Percentiles rank a stretch among this genome's conserved stretches.
phyloP scores from a whole-genome alignment of 2,113 vertebrate species.

The Malurus melanocephalus region DNA sequence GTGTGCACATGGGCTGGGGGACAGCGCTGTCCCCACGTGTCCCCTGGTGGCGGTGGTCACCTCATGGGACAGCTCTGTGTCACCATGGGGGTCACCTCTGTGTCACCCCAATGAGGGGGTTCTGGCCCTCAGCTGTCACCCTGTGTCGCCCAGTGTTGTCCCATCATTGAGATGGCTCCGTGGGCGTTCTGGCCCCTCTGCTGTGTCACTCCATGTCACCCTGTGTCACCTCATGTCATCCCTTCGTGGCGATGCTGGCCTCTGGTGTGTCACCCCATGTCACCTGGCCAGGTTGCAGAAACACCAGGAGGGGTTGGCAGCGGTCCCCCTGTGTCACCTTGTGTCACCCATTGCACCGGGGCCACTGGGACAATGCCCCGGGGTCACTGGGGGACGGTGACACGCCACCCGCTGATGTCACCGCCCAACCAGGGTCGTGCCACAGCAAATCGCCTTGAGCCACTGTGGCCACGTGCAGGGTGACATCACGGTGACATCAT shows the following conservation, averaged over 20 bases:
- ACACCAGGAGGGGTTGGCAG: fast-evolving
- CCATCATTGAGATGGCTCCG: no score
- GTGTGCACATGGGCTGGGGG: neutral
- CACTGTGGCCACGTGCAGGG: fast-evolving
- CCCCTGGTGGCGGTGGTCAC: no score
- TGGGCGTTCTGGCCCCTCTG: neutral
- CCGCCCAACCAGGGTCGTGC: fast-evolving
- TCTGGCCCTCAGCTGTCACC: neutral
- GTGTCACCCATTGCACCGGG: neutral
- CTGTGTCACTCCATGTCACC: neutral
- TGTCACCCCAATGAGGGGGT: neutral
- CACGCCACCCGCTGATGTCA: neutral
- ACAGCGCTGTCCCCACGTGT: neutral
- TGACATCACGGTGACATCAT: neutral
- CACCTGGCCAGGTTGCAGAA: neutral
- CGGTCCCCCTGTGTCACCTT: neutral
- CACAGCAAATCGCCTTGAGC: fast-evolving
- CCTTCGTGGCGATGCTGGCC: neutral
- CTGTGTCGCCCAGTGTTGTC: neutral
- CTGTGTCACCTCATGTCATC: neutral
- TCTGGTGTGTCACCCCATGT: neutral
- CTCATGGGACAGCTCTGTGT: neutral
- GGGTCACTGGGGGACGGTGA: neutral
- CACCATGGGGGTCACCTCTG: neutral
- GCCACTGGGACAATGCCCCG: neutral